A percentile compares a stretch with the other conserved stretches of the same genome.
phyloP scores from a whole-genome alignment of 2,113 vertebrate species.

The Plecturocebus donacophilus region DNA sequence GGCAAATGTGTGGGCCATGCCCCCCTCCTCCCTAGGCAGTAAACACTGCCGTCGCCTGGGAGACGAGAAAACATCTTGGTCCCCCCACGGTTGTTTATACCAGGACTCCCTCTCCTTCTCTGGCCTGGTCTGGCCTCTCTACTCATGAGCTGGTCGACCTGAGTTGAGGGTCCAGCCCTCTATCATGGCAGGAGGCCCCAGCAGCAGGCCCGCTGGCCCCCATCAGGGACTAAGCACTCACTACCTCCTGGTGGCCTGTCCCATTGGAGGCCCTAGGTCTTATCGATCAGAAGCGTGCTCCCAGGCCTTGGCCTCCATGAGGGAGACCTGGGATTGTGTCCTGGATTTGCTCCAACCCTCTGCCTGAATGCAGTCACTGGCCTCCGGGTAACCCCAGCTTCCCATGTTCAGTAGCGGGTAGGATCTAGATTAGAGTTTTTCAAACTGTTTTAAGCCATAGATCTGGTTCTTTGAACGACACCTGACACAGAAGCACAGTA shows the following conservation, averaged over 20 bases:
- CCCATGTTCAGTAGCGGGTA: not conserved
- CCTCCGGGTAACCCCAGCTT: not conserved
- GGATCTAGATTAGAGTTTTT: not conserved
- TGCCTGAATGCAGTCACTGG: not conserved
- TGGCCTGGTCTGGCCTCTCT: slow-evolving; percentile 49
- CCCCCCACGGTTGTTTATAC: slow-evolving; percentile 81
- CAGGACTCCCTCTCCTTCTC: slow-evolving; percentile 73
- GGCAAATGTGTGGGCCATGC: slow-evolving; percentile 78
- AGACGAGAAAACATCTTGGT: slow-evolving; percentile 73
- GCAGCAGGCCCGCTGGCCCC: not conserved
- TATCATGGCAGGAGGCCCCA: not conserved
- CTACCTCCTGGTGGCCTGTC: not conserved
- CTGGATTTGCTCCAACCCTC: not conserved
- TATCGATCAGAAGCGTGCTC: not conserved
- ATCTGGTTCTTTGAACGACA: slow-evolving; percentile 26
- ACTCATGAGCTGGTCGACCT: not conserved
- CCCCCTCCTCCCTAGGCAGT: slow-evolving; percentile 46
- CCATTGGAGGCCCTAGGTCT: not conserved
- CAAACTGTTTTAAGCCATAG: not conserved
- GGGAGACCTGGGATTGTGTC: not conserved
- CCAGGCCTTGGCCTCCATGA: not conserved
- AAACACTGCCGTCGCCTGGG: slow-evolving; percentile 75
- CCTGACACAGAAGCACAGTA: not conserved
- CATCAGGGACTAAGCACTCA: not conserved
- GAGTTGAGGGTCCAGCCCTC: slow-evolving; percentile 6